phyloP scores from a whole-genome alignment of 2,888 invertebrate species.

The Chrysolina americana region DNA sequence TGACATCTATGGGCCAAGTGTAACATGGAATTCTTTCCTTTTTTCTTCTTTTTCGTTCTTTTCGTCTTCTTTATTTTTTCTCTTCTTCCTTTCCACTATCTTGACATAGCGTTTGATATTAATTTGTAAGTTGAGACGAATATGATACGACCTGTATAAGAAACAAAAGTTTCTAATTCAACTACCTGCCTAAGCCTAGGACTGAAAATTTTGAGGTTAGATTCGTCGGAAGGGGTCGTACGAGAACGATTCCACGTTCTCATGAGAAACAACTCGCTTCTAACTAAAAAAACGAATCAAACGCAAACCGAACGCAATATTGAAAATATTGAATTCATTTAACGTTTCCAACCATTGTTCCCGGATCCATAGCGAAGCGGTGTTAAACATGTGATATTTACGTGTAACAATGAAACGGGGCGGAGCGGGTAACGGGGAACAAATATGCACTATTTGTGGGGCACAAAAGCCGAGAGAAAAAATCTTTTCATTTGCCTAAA shows the following conservation, averaged over 20 bases:
- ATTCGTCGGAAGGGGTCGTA: background rate
- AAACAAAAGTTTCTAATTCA: no score
- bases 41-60: no score
- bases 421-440: conserved; percentile 45
- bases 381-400: conserved; percentile 35
- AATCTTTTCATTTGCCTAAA: conserved; percentile 54
- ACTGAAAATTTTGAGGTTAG: no score
- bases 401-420: conserved; percentile 41
- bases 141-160: no score
- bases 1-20: no score
- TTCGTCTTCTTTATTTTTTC: no score
- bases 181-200: no score
- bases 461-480: conserved; percentile 48
- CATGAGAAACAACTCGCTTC: background rate
- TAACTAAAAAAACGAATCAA: background rate
- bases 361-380: conserved; percentile 30
- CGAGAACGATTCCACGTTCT: background rate
- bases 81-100: no score
- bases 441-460: conserved; percentile 50
- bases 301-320: conserved; percentile 1
- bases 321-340: conserved; percentile 25
- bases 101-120: no score
- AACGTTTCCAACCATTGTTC: conserved; percentile 34
- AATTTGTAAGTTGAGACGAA: no score
- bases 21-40: no score